Base-by-base conservation (phyloP, 2,113 vertebrate species). In the Maccullochella peelii region DNA sequence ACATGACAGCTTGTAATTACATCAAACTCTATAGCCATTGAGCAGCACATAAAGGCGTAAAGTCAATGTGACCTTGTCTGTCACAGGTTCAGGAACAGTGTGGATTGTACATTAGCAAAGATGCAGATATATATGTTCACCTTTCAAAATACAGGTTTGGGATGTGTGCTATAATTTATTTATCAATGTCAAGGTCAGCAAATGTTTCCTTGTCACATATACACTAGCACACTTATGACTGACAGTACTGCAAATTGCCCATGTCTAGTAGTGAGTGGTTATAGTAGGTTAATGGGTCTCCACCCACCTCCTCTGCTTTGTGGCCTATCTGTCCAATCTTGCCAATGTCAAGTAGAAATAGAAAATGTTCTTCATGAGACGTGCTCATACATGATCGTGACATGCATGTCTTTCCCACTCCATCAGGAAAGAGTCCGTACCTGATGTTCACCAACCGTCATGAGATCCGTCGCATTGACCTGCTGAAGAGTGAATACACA, bases 391-490 rank as follows among this genome's bases (percentile, higher is more conserved):
- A 11, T 62, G 10, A 52, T 52, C 0, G 2, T 82, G 36, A 50
- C 42, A 20, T 14, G 2, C 57, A 50, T 55, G 67, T 78, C n/a
- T 59, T 62, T n/a, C 44, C 16, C 67, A 18, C 72, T 87, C 61
- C 88, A 27, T 20, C 81, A 96, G 98, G 98, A 80, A 97, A 96
- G 88, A 99, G 96, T 83, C 98, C 98, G 0, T 98, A 97, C 84
- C 95, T 99, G 49, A 96, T 99, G 92, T 99, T 99, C 91, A 99
- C 98, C 70, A 99, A 99, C 90, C 97, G 98, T 2, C 98, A 99
- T 0, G 98, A 99, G 91, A 98, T 99, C 63, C 96, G 97, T 0
- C 96, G 96, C 86, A 97, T 99, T 55, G 97, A 98, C 92, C 93
- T 98, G 91, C 96, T 97, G 82, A 98, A 96, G 93, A 96, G 96